Conservation (phyloP, 2,113 vertebrate species). For the Entomyzon cyanotis region DNA sequence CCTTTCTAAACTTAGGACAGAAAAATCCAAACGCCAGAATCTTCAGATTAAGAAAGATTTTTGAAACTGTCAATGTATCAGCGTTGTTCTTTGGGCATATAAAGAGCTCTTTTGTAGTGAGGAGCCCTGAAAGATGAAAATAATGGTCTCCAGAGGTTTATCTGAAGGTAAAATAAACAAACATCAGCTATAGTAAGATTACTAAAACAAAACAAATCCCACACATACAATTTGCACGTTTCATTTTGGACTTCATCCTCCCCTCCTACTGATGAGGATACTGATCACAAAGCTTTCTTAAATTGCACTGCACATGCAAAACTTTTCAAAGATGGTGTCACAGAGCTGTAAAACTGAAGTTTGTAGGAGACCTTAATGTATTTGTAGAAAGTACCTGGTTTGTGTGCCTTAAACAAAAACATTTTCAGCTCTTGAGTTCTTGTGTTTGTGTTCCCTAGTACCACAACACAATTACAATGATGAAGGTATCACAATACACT, state of each 20-base stretch:
- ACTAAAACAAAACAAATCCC: background rate
- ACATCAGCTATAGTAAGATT: background rate
- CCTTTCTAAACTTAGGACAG: background rate
- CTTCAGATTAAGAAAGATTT: background rate
- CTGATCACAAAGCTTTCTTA: background rate
- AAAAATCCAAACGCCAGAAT: background rate
- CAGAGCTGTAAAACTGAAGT: background rate
- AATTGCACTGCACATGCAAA: background rate
- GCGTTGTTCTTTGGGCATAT: background rate
- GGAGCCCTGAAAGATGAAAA: background rate
- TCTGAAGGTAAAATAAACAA: background rate
- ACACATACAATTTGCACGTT: background rate
- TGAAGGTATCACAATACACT: background rate
- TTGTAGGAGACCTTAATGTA: background rate
- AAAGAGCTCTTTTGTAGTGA: background rate
- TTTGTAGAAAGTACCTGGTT: background rate
- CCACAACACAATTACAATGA: background rate
- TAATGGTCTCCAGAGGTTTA: background rate
- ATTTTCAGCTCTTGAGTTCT: background rate
- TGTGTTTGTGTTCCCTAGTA: background rate
- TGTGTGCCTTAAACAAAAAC: background rate
- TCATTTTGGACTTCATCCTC: background rate
- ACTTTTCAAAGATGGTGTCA: background rate
- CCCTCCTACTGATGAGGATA: background rate
- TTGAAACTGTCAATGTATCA: background rate